Percentiles rank a stretch among this genome's conserved stretches.
phyloP scores from a whole-genome alignment of 30 jellyfish, hydroid and myxozoan genomes.

The Rhopilema esculentum region DNA sequence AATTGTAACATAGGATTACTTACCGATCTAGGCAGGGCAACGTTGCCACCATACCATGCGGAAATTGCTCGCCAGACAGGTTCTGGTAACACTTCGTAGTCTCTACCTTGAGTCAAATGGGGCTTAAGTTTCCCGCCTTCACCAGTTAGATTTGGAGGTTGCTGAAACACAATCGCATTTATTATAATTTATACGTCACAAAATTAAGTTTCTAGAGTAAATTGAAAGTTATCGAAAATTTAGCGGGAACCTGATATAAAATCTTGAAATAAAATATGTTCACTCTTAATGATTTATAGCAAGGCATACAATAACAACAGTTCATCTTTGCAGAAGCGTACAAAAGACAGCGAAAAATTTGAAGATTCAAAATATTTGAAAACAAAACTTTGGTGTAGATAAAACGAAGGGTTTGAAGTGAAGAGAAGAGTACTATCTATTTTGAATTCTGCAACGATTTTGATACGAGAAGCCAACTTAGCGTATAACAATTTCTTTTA shows the following conservation, averaged over 20 bases:
- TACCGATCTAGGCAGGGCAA: slow-evolving; percentile 92
- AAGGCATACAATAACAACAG: no score
- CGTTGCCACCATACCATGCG: slow-evolving; percentile 90
- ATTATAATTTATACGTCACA: no score
- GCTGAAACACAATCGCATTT: slow-evolving; percentile 4
- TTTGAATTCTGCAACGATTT: neutral
- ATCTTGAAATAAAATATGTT: no score
- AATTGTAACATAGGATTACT: neutral
- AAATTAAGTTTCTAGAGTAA: no score
- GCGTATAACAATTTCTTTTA: no score
- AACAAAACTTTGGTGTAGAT: no score
- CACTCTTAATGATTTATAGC: no score
- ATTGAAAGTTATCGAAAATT: no score
- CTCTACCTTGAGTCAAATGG: slow-evolving; percentile 66
- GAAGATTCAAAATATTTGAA: no score
- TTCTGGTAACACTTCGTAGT: slow-evolving; percentile 87
- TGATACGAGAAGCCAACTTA: neutral
- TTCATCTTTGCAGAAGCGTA: no score
- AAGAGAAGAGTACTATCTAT: neutral
- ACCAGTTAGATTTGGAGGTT: slow-evolving; percentile 82
- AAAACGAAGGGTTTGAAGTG: neutral
- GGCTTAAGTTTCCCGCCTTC: slow-evolving; percentile 92
- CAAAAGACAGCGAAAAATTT: no score
- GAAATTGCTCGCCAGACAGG: slow-evolving; percentile 92
- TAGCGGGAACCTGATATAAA: no score